Evolutionary conservation across 2,113 vertebrate genomes (phyloP).

Genomic region (Anhinga anhinga): DNA sequence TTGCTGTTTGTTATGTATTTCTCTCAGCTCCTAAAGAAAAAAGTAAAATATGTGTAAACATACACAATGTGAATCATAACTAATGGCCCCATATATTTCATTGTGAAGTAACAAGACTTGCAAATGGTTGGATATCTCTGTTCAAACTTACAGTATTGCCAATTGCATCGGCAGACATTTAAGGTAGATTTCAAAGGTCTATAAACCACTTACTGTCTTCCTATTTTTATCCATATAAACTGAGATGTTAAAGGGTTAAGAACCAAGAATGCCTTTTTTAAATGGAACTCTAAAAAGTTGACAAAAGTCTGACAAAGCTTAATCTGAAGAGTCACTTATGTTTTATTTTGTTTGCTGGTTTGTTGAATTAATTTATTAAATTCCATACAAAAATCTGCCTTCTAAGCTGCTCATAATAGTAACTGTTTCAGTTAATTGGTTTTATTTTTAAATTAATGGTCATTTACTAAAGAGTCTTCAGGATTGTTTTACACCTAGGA

Average conservation of each 20-base stretch:
- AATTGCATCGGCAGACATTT: not conserved
- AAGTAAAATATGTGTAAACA: not conserved
- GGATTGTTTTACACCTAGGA: not conserved
- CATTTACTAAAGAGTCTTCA: not conserved
- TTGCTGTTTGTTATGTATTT: constrained; percentile 93
- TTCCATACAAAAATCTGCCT: not conserved
- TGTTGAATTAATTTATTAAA: not conserved
- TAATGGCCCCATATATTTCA: not conserved
- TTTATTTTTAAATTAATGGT: not conserved
- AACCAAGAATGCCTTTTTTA: not conserved
- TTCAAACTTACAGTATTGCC: not conserved
- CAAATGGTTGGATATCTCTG: not conserved
- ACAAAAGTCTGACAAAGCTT: not conserved
- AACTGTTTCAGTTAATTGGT: not conserved
- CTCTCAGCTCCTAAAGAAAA: constrained; percentile 88
- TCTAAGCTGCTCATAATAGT: not conserved
- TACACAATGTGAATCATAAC: not conserved
- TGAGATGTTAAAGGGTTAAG: not conserved
- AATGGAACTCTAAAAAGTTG: not conserved
- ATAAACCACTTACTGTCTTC: not conserved
- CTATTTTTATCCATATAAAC: not conserved
- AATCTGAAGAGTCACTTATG: not conserved
- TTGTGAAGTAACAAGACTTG: not conserved
- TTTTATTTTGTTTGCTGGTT: not conserved
- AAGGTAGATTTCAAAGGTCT: not conserved